Base-by-base conservation (phyloP, 1,140 invertebrate genomes). In the Camponotus pennsylvanicus region DNA sequence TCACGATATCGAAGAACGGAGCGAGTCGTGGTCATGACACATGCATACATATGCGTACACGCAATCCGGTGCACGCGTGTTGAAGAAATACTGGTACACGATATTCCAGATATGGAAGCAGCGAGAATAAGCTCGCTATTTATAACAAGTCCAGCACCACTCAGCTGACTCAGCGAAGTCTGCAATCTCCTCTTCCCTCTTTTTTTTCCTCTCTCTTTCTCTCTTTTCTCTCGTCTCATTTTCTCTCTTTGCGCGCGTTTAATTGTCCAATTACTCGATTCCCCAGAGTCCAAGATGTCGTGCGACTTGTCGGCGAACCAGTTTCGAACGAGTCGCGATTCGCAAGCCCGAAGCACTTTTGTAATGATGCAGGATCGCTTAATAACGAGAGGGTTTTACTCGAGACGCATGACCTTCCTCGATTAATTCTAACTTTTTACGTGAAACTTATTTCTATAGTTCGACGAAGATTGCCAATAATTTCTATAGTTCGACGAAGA, bases 91-190 rank as follows among this genome's bases (percentile, higher is more conserved):
- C 89, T 73, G 85, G 85, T 34, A 83, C 76, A 86, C 69, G 57
- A 52, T 76, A 91, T 86, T 91, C 88, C 90, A 86, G 82, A 67
- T 91, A 91, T 91, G 90, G 90, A 91, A 91, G 86, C 77, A 77
- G 86, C 87, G 66, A 89, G 83, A 91, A 91, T 89, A 91, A 89
- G 86, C 75, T 90, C 75, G 85, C 92, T 92, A 92, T 93, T 93
- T 92, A 93, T 92, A 92, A 89, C 92, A 70, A 63, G 83, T 61
- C 63, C 71, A 85, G 80, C 52, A 15, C 89, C 75, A 49, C 76
- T 52, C 49, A 91, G 88, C 89, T 91, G 92, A 91, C 88, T 92
- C 88, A 92, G 91, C 91, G 77, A 80, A 80, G 73, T 61, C 57
- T 66, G 27, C 42, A 67, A 45, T 27, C 21, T 52, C 21, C 15